phyloP scores from a whole-genome alignment of 2,797 vertebrate genomes.

The Melanotaenia boesemani region DNA sequence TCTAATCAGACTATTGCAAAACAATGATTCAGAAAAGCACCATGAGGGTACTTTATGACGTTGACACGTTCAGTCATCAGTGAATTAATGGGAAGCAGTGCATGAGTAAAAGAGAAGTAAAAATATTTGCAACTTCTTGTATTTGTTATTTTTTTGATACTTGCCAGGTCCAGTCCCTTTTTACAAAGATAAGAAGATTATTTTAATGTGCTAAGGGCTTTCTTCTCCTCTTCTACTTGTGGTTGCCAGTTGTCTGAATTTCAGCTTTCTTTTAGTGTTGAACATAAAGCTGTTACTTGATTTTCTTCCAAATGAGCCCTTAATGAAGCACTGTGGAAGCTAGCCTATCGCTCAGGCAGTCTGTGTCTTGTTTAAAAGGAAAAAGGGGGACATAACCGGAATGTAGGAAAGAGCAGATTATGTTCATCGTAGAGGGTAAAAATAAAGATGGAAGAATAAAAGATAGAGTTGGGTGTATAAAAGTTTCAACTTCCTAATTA shows the following conservation, averaged over 20 bases:
- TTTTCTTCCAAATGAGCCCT: slow-evolving; percentile 6
- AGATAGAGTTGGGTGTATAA: slow-evolving; percentile 1
- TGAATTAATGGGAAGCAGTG: too few relatives aligned
- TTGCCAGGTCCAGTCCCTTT: neutral
- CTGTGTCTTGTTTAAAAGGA: neutral
- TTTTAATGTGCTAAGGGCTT: neutral
- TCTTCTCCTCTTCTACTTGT: neutral
- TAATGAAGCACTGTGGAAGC: neutral
- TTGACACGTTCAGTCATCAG: too few relatives aligned
- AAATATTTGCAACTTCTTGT: neutral
- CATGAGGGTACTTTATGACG: too few relatives aligned
- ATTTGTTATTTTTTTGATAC: neutral
- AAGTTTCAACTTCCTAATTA: slow-evolving; percentile 34
- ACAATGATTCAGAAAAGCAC: too few relatives aligned
- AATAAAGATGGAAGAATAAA: neutral
- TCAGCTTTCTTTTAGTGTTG: neutral
- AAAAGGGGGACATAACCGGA: neutral
- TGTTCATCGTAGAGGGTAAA: slow-evolving; percentile 1
- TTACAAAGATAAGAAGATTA: neutral
- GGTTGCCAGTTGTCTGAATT: neutral
- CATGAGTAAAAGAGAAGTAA: too few relatives aligned
- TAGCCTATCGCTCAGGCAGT: neutral
- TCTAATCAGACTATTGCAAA: too few relatives aligned
- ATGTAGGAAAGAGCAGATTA: neutral
- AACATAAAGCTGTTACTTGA: neutral